Percentiles rank a stretch among this genome's conserved stretches.
Evolutionary conservation across 1,140 invertebrate genomes (phyloP).

Genomic region (Eupristina koningsbergeri): DNA sequence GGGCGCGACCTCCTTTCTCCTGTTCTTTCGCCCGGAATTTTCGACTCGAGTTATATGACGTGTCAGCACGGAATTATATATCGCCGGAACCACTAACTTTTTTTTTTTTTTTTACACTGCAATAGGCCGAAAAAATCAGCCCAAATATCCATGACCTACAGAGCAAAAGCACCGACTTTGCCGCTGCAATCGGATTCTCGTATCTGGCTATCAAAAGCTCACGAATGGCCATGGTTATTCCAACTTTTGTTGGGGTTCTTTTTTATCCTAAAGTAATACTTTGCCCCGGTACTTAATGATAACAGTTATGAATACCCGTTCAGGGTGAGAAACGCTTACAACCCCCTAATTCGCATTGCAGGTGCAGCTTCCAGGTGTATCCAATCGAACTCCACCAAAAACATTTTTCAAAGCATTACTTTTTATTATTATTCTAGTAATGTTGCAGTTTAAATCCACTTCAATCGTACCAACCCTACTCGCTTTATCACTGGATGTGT

Average conservation of each 20-base stretch:
- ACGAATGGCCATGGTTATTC: too few relatives aligned
- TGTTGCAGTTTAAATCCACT: not conserved
- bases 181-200: too few relatives aligned
- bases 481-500: constrained; percentile 7
- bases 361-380: too few relatives aligned
- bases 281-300: too few relatives aligned
- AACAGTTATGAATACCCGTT: too few relatives aligned
- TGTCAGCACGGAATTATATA: not conserved
- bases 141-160: too few relatives aligned
- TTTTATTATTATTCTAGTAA: not conserved
- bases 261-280: too few relatives aligned
- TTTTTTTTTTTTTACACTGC: not conserved
- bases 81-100: not conserved
- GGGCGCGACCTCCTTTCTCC: not conserved
- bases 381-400: not conserved
- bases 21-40: not conserved
- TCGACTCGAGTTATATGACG: not conserved
- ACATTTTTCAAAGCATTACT: not conserved
- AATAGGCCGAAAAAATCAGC: not conserved
- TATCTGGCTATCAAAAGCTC: not conserved
- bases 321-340: too few relatives aligned
- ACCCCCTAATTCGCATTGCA: too few relatives aligned
- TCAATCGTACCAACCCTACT: not conserved
- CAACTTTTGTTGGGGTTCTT: too few relatives aligned
- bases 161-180: too few relatives aligned